Base-by-base conservation (phyloP, 2,113 vertebrate genomes). In the Alces alces region DNA sequence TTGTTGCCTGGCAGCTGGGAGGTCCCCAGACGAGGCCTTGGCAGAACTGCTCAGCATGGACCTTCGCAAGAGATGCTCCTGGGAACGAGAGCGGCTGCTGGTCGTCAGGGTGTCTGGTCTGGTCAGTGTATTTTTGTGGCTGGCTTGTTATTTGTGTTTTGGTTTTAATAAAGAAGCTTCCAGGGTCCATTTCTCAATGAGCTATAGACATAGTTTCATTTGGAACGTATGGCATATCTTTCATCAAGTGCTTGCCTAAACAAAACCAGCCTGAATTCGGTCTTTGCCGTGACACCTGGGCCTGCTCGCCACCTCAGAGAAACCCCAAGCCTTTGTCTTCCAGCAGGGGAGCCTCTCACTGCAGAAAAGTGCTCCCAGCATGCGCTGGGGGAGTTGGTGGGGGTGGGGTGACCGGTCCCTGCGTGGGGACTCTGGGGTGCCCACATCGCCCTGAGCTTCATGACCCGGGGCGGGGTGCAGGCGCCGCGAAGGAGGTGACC, bases 91-190 rank as follows among this genome's bases (percentile, higher is more conserved):
- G 3, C 50, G 8, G 14, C 33, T 8, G 1, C 2, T 54, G 1
- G 60, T 39, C 2, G 36, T 33, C 23, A 12, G 12, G 5, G 21
- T 9, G 19, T 19, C 36, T 45, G 23, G 9, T 23, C 5, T 1
- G 23, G 9, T 28, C 19, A 15, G 23, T 28, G 1, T 70, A 13
- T 82, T 90, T 73, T 28, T 27, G 2, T 15, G 55, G 33, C n/a
- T 30, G 23, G 47, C 50, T 57, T 55, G 23, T 87, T 60, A 3
- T 80, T 70, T 89, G 39, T 2, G 3, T 90, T 88, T 97, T 36
- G 79, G 57, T 85, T 82, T 76, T 93, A 78, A 52, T 86, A 86
- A 87, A 55, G 54, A 30, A 96, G 25, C 17, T 60, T 25, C 55
- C 28, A 54, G 47, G 50, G 21, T 61, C 79, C 50, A 39, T 55